Evolutionary conservation across 2,888 invertebrate species (phyloP).

Genomic region (Parthenolecanium corni): DNA sequence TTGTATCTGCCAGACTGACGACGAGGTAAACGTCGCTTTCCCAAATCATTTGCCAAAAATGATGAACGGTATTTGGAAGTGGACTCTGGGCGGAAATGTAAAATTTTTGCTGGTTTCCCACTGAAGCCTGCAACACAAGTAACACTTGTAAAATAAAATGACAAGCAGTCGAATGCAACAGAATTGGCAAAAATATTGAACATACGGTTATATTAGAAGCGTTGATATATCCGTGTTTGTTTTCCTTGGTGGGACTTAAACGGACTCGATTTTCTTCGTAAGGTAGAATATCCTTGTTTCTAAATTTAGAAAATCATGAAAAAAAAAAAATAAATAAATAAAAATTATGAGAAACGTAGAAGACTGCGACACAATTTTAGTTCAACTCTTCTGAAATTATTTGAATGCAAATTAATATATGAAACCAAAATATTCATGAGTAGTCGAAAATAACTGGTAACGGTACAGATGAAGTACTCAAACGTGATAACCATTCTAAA

Average conservation of each 20-base stretch:
- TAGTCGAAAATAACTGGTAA: no score
- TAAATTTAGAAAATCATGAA: conserved; percentile 35
- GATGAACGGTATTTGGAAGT: conserved; percentile 47
- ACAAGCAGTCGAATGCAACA: no score
- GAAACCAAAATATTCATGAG: no score
- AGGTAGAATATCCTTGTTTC: conserved; percentile 63
- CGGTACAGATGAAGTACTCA: no score
- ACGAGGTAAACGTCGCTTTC: conserved; percentile 73
- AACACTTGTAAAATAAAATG: neutral
- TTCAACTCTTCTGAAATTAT: no score
- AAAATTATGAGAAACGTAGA: neutral
- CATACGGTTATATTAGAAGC: conserved; percentile 77
- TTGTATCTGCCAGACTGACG: conserved; percentile 57
- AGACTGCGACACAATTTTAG: no score
- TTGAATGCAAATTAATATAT: no score
- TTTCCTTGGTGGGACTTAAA: conserved; percentile 66
- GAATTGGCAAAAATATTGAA: no score
- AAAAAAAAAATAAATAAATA: neutral
- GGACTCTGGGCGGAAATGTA: conserved; percentile 72
- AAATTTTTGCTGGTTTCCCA: conserved; percentile 69
- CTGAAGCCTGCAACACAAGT: conserved; percentile 52
- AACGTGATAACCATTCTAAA: no score
- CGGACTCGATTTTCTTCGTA: conserved; percentile 82
- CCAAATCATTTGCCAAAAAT: conserved; percentile 86
- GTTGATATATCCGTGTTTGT: conserved; percentile 82